Conservation (phyloP, 2,797 vertebrate genomes). For the Peromyscus aztecus region DNA sequence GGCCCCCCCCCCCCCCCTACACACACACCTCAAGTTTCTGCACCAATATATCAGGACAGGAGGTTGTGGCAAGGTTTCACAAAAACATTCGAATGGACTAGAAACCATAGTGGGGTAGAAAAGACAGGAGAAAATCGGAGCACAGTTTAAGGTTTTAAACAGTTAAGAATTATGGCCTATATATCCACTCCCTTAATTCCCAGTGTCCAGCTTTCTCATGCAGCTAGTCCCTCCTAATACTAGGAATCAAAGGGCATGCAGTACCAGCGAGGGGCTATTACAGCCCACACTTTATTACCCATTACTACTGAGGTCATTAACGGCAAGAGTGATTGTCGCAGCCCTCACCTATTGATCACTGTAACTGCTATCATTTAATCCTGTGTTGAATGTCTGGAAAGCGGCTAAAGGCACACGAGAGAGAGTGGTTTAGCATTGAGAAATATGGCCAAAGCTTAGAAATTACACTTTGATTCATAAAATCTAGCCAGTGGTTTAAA, state of each 20-base stretch:
- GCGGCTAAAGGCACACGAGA: constrained; percentile 92
- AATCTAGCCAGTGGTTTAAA: constrained; percentile 92
- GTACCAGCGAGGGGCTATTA: constrained; percentile 94
- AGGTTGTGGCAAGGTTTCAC: constrained; percentile 61
- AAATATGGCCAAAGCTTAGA: constrained; percentile 90
- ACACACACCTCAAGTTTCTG: constrained; percentile 18
- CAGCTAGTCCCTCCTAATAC: constrained; percentile 90
- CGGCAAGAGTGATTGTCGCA: constrained; percentile 97
- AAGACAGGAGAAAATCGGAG: neutral
- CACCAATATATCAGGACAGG: constrained; percentile 55
- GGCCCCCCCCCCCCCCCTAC: neutral
- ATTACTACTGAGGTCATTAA: constrained; percentile 99
- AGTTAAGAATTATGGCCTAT: constrained; percentile 86
- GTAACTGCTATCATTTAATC: constrained; percentile 99
- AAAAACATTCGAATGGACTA: constrained; percentile 70
- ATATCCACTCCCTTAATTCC: constrained; percentile 86
- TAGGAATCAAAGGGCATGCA: constrained; percentile 91
- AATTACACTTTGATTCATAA: constrained; percentile 92
- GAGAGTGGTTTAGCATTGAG: constrained; percentile 89
- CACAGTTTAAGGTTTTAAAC: constrained; percentile 73
- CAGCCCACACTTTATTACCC: constrained; percentile 98
- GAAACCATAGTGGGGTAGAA: constrained; percentile 58
- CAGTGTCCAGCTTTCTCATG: constrained; percentile 86
- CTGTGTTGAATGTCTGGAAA: constrained; percentile 96
- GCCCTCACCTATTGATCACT: constrained; percentile 99